These are phyloP conservation scores for Vandiemenella viatica DNA, from an alignment of 2,888 invertebrate species.

Conservation along the genomic window DNA sequence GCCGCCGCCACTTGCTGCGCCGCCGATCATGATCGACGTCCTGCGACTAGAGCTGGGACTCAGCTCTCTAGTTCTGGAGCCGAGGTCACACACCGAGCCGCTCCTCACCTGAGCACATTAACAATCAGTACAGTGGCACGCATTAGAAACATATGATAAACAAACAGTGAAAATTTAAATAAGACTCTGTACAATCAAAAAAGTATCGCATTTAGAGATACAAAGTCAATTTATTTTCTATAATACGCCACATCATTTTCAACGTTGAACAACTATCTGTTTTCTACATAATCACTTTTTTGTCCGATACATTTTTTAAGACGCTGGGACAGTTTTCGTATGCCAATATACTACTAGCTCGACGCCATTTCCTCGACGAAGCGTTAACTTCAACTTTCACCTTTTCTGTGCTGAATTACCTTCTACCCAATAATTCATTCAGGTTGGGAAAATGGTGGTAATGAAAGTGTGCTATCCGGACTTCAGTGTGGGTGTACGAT, in stretches of 20 bases:
- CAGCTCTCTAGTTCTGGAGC: background rate
- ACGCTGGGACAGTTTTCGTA: background rate
- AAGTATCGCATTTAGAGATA: too few relatives aligned
- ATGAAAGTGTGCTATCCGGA: background rate
- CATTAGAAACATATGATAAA: too few relatives aligned
- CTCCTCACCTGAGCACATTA: too few relatives aligned
- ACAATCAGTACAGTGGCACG: too few relatives aligned
- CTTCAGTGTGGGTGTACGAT: background rate
- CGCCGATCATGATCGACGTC: conserved; percentile 10
- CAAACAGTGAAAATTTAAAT: too few relatives aligned
- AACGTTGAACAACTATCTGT: too few relatives aligned
- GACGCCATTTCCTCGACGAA: background rate
- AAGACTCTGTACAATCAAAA: too few relatives aligned
- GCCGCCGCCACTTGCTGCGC: background rate
- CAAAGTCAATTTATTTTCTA: too few relatives aligned
- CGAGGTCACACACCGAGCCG: background rate
- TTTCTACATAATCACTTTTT: too few relatives aligned
- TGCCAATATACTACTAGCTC: background rate
- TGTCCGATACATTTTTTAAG: background rate
- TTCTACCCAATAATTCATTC: background rate
- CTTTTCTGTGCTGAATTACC: background rate
- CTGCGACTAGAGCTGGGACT: background rate
- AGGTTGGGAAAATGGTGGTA: background rate
- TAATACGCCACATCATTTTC: too few relatives aligned
- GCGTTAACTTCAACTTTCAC: background rate